These are phyloP conservation scores for Acleris literana DNA, from an alignment of 2,888 invertebrate species.

Conservation along the genomic window DNA sequence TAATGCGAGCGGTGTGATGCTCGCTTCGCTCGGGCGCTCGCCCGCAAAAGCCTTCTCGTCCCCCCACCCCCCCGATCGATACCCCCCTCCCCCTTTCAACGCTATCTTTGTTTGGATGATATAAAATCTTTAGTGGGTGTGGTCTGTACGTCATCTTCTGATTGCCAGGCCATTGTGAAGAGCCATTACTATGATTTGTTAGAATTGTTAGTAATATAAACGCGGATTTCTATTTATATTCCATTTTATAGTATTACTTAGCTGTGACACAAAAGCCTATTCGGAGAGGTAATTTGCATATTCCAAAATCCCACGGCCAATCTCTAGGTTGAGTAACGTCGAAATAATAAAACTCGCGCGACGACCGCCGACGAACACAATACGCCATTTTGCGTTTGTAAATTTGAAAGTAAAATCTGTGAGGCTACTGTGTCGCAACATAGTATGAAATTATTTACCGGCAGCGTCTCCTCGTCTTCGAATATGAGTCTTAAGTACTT, in stretches of 20 bases:
- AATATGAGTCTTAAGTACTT: constrained; percentile 45
- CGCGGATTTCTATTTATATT: constrained; percentile 44
- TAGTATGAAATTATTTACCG: constrained; percentile 51
- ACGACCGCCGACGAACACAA: constrained; percentile 68
- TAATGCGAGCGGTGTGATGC: constrained; percentile 49
- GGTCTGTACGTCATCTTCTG: constrained; percentile 57
- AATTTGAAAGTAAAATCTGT: constrained; percentile 74
- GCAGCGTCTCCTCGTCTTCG: constrained; percentile 7
- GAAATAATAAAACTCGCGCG: constrained; percentile 66
- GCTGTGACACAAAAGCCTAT: constrained; percentile 50
- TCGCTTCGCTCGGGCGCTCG: constrained; percentile 51
- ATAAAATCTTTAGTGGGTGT: constrained; percentile 76
- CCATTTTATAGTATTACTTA: constrained; percentile 41
- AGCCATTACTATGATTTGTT: constrained; percentile 61
- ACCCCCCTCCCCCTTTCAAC: constrained; percentile 38
- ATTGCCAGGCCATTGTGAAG: constrained; percentile 49
- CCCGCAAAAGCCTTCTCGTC: constrained; percentile 51
- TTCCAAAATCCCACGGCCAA: constrained; percentile 50
- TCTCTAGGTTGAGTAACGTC: constrained; percentile 54
- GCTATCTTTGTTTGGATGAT: constrained; percentile 76
- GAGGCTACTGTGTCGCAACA: constrained; percentile 77
- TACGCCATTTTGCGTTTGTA: constrained; percentile 76
- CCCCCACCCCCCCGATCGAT: constrained; percentile 49
- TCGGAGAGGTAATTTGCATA: constrained; percentile 41
- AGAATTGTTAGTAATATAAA: constrained; percentile 49